Evolutionary conservation across 2,113 vertebrate species (phyloP).

Genomic region (Trogon melanurus): DNA sequence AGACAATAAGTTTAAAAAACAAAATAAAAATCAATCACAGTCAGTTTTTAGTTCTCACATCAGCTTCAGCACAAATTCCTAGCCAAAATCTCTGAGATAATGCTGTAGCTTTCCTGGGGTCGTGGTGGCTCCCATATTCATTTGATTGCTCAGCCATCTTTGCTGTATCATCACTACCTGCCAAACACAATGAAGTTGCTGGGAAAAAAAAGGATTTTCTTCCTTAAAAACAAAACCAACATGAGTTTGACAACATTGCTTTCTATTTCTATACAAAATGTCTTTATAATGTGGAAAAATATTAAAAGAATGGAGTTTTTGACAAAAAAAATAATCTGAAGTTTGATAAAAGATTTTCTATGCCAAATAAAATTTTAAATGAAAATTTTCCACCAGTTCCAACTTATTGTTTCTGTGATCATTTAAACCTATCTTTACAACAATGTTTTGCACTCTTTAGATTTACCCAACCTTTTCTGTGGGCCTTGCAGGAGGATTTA

Average conservation of each 20-base stretch:
- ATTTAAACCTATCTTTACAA: neutral
- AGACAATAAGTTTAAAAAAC: neutral
- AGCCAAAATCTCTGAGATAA: neutral
- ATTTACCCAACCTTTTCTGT: neutral
- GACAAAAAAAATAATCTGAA: neutral
- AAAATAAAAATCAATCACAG: neutral
- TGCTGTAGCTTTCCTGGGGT: neutral
- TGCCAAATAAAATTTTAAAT: neutral
- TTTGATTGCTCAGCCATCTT: neutral
- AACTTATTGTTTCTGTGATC: neutral
- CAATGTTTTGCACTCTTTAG: neutral
- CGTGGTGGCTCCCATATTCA: neutral
- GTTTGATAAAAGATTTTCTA: neutral
- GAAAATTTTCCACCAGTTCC: neutral
- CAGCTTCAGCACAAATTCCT: neutral
- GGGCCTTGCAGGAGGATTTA: neutral
- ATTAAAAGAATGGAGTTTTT: fast-evolving
- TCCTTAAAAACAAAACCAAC: neutral
- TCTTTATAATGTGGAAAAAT: neutral
- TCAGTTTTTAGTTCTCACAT: neutral
- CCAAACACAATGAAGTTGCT: fast-evolving
- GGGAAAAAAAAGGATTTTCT: neutral
- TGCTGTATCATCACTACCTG: neutral
- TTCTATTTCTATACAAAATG: neutral
- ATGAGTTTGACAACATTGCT: neutral